A percentile compares a stretch with the other conserved stretches of the same genome.
These are phyloP conservation scores for Circaetus gallicus DNA, from an alignment of 2,113 vertebrate species.

Conservation along the genomic window DNA sequence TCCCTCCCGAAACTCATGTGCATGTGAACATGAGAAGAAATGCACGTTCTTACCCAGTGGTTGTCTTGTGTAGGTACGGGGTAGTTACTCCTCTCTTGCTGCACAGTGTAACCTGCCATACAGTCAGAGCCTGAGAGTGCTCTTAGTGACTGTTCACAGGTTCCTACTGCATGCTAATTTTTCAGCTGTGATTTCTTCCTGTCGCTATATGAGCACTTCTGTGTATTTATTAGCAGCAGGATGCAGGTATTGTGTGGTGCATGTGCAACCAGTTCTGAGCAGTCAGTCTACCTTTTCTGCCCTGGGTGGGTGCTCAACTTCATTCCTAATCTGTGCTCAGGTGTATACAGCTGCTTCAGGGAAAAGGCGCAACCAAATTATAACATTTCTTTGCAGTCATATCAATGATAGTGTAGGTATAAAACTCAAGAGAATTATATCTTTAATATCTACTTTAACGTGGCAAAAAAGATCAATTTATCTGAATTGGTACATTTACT, in stretches of 20 bases:
- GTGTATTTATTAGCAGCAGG: neutral
- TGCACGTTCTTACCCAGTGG: neutral
- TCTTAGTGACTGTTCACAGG: neutral
- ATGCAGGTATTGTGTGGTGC: neutral
- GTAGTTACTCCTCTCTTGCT: neutral
- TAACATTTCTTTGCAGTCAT: neutral
- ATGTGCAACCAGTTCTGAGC: neutral
- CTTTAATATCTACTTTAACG: neutral
- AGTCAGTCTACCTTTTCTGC: neutral
- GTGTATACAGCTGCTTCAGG: no score
- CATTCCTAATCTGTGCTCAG: neutral
- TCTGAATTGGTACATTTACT: constrained; percentile 16
- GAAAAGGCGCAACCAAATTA: neutral
- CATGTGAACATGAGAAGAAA: neutral
- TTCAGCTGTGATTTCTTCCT: neutral
- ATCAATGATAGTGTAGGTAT: neutral
- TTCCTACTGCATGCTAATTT: neutral
- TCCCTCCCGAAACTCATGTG: neutral
- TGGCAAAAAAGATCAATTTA: constrained; percentile 1
- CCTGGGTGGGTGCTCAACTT: neutral
- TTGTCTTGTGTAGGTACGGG: neutral
- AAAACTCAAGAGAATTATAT: constrained; percentile 19
- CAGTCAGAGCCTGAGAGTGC: neutral
- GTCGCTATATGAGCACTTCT: neutral
- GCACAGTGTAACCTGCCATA: neutral